phyloP scores from a whole-genome alignment of 2,888 invertebrate genomes.

The Carabus problematicus region DNA sequence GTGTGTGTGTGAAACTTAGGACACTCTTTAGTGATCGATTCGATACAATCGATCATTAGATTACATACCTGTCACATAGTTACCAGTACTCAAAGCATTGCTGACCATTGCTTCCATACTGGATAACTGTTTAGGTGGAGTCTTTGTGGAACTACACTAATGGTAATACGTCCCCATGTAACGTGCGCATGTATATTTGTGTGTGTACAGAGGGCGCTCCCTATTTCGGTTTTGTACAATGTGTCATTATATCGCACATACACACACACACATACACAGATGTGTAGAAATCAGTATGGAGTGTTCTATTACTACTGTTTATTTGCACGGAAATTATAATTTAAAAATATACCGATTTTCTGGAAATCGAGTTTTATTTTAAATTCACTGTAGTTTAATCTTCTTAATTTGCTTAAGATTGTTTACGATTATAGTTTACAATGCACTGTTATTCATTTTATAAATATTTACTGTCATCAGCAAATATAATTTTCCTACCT shows the following conservation, averaged over 20 bases:
- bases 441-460: too few species aligned
- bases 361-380: too few species aligned
- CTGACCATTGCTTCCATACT: too few species aligned
- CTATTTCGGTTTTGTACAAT: constrained; percentile 17
- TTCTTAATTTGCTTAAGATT: too few species aligned
- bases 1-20: too few species aligned
- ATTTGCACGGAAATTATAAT: too few species aligned
- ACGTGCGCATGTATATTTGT: not conserved
- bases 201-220: constrained; percentile 16
- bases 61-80: constrained; percentile 2
- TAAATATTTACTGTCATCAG: too few species aligned
- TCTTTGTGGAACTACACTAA: constrained; percentile 24
- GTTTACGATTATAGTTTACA: too few species aligned
- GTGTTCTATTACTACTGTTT: too few species aligned
- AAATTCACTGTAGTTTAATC: too few species aligned
- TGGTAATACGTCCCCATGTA: constrained; percentile 18
- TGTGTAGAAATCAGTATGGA: not conserved
- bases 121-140: not conserved
- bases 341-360: too few species aligned
- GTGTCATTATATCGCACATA: constrained; percentile 15
- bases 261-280: constrained; percentile 9
- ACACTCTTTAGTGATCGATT: not conserved
- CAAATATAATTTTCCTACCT: too few species aligned
- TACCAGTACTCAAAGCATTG: not conserved
- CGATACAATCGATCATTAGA: constrained; percentile 23